Evolutionary conservation across 1,140 invertebrate genomes (phyloP).

Genomic region (Rhagoletis pomonella): DNA sequence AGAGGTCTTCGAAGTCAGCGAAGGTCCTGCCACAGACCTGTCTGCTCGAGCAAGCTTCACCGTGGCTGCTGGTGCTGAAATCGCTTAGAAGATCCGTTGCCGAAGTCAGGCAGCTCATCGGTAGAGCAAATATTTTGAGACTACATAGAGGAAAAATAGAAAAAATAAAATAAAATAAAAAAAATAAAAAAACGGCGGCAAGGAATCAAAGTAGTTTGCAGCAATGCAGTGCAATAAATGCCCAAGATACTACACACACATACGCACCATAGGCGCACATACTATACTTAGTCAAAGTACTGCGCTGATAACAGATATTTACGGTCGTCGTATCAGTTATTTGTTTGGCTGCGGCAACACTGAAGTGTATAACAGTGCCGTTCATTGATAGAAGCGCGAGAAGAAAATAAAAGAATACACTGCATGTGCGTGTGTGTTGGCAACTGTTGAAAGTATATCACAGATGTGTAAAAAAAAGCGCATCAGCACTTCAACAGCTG

Average conservation of each 20-base stretch:
- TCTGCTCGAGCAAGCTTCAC: background rate
- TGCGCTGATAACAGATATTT: background rate
- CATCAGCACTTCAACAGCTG: constrained; percentile 7
- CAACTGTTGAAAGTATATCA: background rate
- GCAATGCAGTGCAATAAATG: background rate
- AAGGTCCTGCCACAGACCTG: background rate
- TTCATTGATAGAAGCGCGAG: background rate
- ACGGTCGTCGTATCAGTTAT: background rate
- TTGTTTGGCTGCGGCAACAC: background rate
- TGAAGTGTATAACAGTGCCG: background rate
- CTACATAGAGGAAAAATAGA: background rate
- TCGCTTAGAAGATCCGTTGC: background rate
- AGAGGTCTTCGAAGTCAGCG: background rate
- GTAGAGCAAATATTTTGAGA: constrained; percentile 32
- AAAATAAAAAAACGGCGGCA: background rate
- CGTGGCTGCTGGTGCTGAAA: background rate
- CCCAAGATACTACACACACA: background rate
- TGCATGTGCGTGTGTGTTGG: background rate
- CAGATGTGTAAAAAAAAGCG: background rate
- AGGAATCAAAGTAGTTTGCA: background rate
- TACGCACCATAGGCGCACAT: background rate
- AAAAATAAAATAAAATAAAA: background rate
- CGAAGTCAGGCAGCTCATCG: constrained; percentile 25
- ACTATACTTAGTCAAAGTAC: too few species aligned
- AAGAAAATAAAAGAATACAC: background rate